phyloP scores from a whole-genome alignment of 2,113 vertebrate species.

The Thunnus maccoyii region DNA sequence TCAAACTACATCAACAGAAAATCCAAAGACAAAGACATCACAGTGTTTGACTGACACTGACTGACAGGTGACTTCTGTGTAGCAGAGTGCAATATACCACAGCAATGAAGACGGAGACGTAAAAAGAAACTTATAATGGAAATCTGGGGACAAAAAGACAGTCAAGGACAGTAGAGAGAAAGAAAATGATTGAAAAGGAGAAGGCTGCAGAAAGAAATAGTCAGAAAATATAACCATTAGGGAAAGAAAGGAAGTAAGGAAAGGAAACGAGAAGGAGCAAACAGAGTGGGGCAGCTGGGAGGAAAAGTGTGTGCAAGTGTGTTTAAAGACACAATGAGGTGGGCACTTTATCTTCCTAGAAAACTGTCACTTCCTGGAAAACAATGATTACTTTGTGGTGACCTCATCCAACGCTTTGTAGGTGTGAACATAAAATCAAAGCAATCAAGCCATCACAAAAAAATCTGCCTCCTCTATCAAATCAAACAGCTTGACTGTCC shows the following conservation, averaged over 20 bases:
- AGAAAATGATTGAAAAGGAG: background rate
- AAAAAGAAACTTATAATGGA: background rate
- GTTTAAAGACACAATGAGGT: background rate
- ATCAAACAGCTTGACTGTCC: too few relatives aligned
- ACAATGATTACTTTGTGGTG: constrained; percentile 16
- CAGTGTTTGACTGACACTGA: background rate
- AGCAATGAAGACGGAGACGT: background rate
- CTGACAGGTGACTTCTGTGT: constrained; percentile 34
- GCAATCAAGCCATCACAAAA: background rate
- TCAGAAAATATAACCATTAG: background rate
- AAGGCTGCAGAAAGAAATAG: background rate
- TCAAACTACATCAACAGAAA: constrained; percentile 27
- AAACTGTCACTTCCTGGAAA: background rate
- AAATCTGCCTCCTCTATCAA: too few relatives aligned
- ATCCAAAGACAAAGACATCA: background rate
- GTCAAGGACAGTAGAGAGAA: background rate
- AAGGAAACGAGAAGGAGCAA: background rate
- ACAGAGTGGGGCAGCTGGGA: background rate
- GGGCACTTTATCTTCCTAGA: background rate
- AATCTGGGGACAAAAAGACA: background rate
- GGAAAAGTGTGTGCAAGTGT: background rate
- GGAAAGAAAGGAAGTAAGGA: background rate
- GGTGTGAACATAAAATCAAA: background rate
- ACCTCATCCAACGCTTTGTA: background rate
- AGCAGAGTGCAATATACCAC: background rate